A percentile compares a stretch with the other conserved stretches of the same genome.
These are phyloP conservation scores for Cenopis cana DNA, from an alignment of 2,888 invertebrate species.

Conservation along the genomic window DNA sequence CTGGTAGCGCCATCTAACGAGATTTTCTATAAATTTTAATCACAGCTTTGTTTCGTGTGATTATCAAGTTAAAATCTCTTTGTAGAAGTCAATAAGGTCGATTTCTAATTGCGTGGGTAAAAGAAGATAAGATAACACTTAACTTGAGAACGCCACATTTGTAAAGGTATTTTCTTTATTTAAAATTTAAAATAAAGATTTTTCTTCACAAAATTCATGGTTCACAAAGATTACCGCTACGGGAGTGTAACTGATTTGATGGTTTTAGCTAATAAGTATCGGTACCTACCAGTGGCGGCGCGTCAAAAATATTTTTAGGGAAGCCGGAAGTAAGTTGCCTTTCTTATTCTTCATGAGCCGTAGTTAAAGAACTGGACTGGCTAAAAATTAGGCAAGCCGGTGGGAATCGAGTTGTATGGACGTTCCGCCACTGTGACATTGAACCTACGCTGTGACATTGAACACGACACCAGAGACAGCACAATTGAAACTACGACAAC, in stretches of 20 bases:
- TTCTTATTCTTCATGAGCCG: too few relatives aligned
- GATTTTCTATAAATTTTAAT: background rate
- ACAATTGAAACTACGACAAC: slow-evolving; percentile 23
- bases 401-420: too few relatives aligned
- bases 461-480: slow-evolving; percentile 1
- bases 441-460: background rate
- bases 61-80: too few relatives aligned
- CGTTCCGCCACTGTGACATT: too few relatives aligned
- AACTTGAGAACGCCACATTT: background rate
- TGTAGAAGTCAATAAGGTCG: too few relatives aligned
- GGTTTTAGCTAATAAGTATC: slow-evolving; percentile 4
- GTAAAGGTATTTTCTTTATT: background rate
- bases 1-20: background rate
- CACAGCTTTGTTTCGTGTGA: background rate
- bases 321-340: too few relatives aligned
- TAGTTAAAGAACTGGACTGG: too few relatives aligned
- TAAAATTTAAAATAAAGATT: background rate
- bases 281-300: too few relatives aligned
- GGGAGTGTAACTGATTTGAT: background rate
- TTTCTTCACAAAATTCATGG: background rate
- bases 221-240: background rate
- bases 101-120: too few relatives aligned
- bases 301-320: too few relatives aligned
- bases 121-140: too few relatives aligned
- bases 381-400: too few relatives aligned